Conservation (phyloP, 2,888 invertebrate species). For the Elgonia sp. region DNA sequence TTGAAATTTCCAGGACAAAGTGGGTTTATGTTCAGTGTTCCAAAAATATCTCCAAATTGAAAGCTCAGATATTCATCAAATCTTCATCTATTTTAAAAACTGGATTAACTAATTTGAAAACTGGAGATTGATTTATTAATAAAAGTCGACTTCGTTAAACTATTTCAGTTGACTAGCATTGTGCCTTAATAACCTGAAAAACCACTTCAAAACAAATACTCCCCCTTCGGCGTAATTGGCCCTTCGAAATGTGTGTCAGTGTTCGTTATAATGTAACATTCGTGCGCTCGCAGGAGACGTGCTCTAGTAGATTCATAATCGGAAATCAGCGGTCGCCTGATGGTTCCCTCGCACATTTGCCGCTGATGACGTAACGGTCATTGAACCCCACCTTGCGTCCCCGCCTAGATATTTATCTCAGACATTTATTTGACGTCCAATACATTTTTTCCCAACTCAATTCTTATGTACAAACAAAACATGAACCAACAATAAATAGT, state of each 20-base stretch:
- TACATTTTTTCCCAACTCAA: constrained; percentile 59
- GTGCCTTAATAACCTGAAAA: constrained; percentile 35
- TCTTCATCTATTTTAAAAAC: not conserved
- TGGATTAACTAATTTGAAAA: not conserved
- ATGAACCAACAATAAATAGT: too few relatives aligned
- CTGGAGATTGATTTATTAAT: not conserved
- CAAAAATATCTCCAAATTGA: not conserved
- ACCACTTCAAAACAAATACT: constrained; percentile 47
- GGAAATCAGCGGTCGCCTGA: constrained; percentile 78
- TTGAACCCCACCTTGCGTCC: constrained; percentile 84
- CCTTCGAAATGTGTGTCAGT: constrained; percentile 65
- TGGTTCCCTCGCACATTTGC: constrained; percentile 82
- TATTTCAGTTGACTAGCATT: constrained; percentile 20
- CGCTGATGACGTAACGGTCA: constrained; percentile 86
- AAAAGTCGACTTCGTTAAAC: not conserved
- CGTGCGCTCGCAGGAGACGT: constrained; percentile 65
- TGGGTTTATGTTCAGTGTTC: not conserved
- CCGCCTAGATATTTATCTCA: constrained; percentile 73
- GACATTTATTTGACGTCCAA: constrained; percentile 74
- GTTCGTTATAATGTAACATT: constrained; percentile 55
- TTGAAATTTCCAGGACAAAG: constrained; percentile 19
- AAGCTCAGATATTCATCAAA: not conserved
- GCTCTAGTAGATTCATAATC: constrained; percentile 76
- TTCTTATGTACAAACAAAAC: not conserved
- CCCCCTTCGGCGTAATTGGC: constrained; percentile 49